Conservation (phyloP, 2,797 vertebrate genomes). For the Rhinatrema bivittatum region DNA sequence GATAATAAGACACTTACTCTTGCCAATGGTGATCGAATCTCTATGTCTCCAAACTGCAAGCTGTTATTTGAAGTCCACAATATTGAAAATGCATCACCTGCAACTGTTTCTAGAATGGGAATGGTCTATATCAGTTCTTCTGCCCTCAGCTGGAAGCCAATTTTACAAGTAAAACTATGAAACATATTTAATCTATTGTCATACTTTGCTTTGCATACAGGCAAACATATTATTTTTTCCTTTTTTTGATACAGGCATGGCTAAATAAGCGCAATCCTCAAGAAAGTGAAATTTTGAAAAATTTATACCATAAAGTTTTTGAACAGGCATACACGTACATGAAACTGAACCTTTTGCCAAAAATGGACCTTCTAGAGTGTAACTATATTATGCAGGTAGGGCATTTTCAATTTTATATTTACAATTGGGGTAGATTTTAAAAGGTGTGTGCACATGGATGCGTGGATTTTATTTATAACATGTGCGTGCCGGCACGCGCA, state of each 20-base stretch:
- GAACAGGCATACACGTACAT: conserved; percentile 58
- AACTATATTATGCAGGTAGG: conserved; percentile 59
- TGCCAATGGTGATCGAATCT: conserved; percentile 62
- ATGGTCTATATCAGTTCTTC: conserved; percentile 68
- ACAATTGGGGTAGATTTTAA: too few species aligned
- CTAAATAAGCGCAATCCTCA: conserved; percentile 52
- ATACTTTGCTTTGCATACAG: neutral
- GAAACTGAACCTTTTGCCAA: conserved; percentile 59
- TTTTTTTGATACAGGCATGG: conserved; percentile 60
- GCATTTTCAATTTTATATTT: neutral
- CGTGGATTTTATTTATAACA: too few species aligned
- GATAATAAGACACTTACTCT: conserved; percentile 65
- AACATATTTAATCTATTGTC: neutral
- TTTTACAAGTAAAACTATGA: conserved; percentile 45
- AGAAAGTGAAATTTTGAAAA: conserved; percentile 51
- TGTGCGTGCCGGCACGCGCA: too few species aligned
- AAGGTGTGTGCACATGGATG: too few species aligned
- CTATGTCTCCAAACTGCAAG: conserved; percentile 60
- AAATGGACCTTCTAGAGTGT: conserved; percentile 60
- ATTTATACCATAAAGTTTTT: conserved; percentile 63
- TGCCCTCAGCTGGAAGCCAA: conserved; percentile 54
- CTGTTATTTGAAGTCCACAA: conserved; percentile 64
- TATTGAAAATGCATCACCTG: conserved; percentile 63
- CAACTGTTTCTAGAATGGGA: conserved; percentile 63
- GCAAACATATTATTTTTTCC: neutral